phyloP scores from a whole-genome alignment of 2,797 vertebrate species.

The Cetoscarus ocellatus region DNA sequence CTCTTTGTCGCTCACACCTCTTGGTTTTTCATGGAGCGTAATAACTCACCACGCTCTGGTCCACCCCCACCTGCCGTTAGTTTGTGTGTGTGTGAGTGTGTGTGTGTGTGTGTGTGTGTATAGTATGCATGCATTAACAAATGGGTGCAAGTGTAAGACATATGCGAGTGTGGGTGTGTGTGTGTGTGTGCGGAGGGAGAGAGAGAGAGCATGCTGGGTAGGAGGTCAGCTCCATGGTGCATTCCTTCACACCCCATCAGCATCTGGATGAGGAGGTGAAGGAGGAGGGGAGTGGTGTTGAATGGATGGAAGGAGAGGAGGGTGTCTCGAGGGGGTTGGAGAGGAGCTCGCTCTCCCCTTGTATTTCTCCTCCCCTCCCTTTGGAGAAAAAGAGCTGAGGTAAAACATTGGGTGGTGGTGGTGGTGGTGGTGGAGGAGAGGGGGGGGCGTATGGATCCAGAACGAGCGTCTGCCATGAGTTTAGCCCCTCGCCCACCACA shows the following conservation, averaged over 20 bases:
- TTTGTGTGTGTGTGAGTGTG: slow-evolving; percentile 8
- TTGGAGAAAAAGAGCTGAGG: slow-evolving; percentile 25
- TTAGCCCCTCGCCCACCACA: slow-evolving; percentile 84
- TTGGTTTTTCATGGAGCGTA: slow-evolving; percentile 59
- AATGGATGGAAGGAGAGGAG: slow-evolving; percentile 52
- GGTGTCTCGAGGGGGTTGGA: slow-evolving; percentile 59
- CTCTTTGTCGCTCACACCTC: slow-evolving; percentile 68
- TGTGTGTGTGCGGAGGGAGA: not conserved
- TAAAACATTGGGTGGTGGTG: slow-evolving; percentile 1
- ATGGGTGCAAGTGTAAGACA: slow-evolving; percentile 14
- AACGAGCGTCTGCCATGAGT: slow-evolving; percentile 79
- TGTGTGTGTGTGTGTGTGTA: slow-evolving; percentile 1
- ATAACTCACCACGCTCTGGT: slow-evolving; percentile 62
- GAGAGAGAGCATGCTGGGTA: slow-evolving; percentile 60
- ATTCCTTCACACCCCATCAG: slow-evolving; percentile 83
- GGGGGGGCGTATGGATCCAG: slow-evolving; percentile 10
- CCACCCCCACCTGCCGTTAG: slow-evolving; percentile 56
- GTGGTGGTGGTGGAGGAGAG: not conserved
- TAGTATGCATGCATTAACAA: slow-evolving; percentile 18
- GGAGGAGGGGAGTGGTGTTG: slow-evolving; percentile 41
- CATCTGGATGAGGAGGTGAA: slow-evolving; percentile 73
- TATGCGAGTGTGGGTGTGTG: slow-evolving; percentile 7
- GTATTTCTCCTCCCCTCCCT: slow-evolving; percentile 4
- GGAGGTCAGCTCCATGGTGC: slow-evolving; percentile 78
- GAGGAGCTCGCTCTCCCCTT: slow-evolving; percentile 44